Evolutionary conservation across 2,113 vertebrate species (phyloP), one percentile per base, ranked within the genome.

Genomic region (Meles meles): DNA sequence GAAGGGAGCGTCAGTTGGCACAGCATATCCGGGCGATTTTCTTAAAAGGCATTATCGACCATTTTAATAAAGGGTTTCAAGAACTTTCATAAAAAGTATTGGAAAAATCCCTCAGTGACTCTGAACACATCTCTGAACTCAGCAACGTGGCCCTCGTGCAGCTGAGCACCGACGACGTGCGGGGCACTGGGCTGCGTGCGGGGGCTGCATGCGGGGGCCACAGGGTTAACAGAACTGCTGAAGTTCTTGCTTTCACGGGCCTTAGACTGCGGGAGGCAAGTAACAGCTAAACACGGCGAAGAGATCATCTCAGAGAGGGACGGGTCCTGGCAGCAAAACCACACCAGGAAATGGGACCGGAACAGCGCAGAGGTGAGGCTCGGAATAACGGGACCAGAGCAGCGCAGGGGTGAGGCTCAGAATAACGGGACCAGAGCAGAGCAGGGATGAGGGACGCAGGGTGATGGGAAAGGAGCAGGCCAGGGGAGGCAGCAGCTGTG

Each of bases 111-210:
- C 31, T 79, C 79, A 29, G 37, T 11, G 7, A 11, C 47, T 83
- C 39, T 61, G 63, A 90, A 94, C 8, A 4, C 44, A 37, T 8
- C 18, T 21, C 65, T 42, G 59, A 47, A 2, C 37, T 61, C 44
- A 27, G 80, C 57, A 0, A 14, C 29, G 13, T 57, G 17, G 1
- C 23, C 23, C 1, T 3, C 11, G 23, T 82, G 49, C 3, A 5
- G 9, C 91, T 80, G 84, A 12, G 29, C 6, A 23, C 67, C 72
- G 44, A 2, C 83, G 31, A 3, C 0, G 47, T 55, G 47, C 21
- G 0, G 0, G 44, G 21, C 3, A 0, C n/a, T 2, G 20, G 7
- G 44, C 25, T 77, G 21, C 27, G 3, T 29, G 7, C 25, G 2
- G 4, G 65, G 63, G 47, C 25, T 77, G 21, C 27, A 2, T 29